Evolutionary conservation across 2,797 vertebrate species (phyloP), one percentile per base, ranked within the genome.

Genomic region (Chanos chanos): DNA sequence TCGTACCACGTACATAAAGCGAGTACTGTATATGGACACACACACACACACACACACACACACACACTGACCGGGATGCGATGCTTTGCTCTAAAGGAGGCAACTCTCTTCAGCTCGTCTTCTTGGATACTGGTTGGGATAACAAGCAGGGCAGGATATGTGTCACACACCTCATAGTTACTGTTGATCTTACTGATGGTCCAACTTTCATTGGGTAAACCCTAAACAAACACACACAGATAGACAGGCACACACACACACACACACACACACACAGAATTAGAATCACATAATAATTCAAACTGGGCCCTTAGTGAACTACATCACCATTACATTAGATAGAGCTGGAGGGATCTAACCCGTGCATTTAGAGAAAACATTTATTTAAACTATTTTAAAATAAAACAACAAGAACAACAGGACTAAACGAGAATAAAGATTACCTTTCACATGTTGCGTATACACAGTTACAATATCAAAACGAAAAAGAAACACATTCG

Each of bases 171-270:
- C 65, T 97, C 94, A 24, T 93, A 98, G 69, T 61, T 89, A 77
- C 77, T 91, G 85, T 99, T 99, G 36, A 96, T 82, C 85, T 90
- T 96, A 67, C 92, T 95, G 81, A 98, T 93, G 75, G 90, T 91
- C 96, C 96, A 99, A 76, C 95, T 97, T 81, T 98, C 96, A 49
- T 97, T 99, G 4, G 96, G 96, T 37, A 99, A 89, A 48, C 96
- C 94, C 96, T 99, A 13, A 15, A 69, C 3, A 41, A 4, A 27
- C 13, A 12, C 71, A 27, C 40, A 34, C 72, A 15, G 63, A 0
- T 12, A 31, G 4, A 28, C 5, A 1, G 8, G 28, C 15, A 50
- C 12, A n/a, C 7, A 49, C 3, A 21, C 16, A 40, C 5, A 10
- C n/a, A n/a, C n/a, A n/a, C n/a, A n/a, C n/a, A n/a, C n/a, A n/a